These are phyloP conservation scores for Folsomia manolachei DNA, from an alignment of 2,888 invertebrate species.

Conservation along the genomic window DNA sequence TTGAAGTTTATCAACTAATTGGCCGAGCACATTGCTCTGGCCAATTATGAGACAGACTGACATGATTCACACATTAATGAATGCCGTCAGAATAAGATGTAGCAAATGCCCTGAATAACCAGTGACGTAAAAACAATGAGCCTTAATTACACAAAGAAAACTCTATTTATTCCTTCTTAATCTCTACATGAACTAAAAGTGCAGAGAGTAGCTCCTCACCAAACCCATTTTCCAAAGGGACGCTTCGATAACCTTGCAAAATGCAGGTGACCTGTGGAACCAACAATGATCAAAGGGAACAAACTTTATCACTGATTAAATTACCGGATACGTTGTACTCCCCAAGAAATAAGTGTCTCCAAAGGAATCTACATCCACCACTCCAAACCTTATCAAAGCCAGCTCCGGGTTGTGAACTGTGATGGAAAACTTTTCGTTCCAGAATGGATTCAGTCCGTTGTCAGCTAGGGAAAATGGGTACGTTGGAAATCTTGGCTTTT, in stretches of 20 bases:
- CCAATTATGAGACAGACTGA: no score
- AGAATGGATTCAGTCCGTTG: slow-evolving; percentile 89
- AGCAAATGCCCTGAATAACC: no score
- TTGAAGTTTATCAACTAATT: no score
- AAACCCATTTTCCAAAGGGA: slow-evolving; percentile 81
- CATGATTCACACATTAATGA: no score
- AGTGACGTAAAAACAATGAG: no score
- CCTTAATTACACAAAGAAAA: no score
- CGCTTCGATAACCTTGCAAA: slow-evolving; percentile 82
- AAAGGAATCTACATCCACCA: slow-evolving; percentile 78
- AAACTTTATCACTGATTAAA: slow-evolving; percentile 51
- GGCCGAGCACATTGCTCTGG: no score
- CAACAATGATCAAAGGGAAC: not conserved
- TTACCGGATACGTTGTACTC: slow-evolving; percentile 87
- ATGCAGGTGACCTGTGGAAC: slow-evolving; percentile 63
- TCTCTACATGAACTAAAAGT: slow-evolving; percentile 72
- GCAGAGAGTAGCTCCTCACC: slow-evolving; percentile 87
- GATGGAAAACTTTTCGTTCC: slow-evolving; percentile 84
- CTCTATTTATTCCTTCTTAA: slow-evolving; percentile 8
- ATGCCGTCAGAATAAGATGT: no score
- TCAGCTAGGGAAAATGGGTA: slow-evolving; percentile 66
- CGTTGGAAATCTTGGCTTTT: no score
- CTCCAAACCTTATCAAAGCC: slow-evolving; percentile 79
- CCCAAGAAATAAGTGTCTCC: slow-evolving; percentile 94
- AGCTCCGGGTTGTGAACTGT: slow-evolving; percentile 75